These are phyloP conservation scores for Trissolcus brochymenae DNA, from an alignment of 2,888 invertebrate species.

Conservation along the genomic window DNA sequence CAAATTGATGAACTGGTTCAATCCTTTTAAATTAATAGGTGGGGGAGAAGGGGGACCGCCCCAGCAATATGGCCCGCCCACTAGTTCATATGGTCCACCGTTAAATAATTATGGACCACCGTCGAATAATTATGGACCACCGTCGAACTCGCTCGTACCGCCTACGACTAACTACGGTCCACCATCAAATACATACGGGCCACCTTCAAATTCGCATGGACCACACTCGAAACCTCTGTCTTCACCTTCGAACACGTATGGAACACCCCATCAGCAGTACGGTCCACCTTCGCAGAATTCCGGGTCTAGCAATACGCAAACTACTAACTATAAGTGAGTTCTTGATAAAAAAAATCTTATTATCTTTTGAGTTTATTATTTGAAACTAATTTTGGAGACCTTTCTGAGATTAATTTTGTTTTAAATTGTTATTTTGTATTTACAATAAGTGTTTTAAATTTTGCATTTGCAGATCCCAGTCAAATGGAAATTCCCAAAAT, in stretches of 20 bases:
- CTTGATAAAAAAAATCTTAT: too few relatives aligned
- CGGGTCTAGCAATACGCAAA: constrained; percentile 10
- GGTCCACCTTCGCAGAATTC: constrained; percentile 56
- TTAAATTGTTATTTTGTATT: too few relatives aligned
- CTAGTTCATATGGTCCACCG: constrained; percentile 29
- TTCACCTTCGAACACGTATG: constrained; percentile 22
- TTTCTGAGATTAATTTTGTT: too few relatives aligned
- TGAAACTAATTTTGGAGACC: too few relatives aligned
- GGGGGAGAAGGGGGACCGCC: constrained; percentile 20
- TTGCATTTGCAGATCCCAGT: constrained; percentile 17
- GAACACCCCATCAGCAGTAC: constrained; percentile 29
- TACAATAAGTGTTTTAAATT: too few relatives aligned
- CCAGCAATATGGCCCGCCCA: constrained; percentile 53
- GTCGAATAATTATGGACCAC: constrained; percentile 44
- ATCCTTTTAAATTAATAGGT: constrained; percentile 76
- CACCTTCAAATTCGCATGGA: constrained; percentile 25
- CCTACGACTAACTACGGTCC: constrained; percentile 24
- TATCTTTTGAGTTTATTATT: too few relatives aligned
- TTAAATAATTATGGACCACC: constrained; percentile 29
- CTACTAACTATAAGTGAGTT: constrained; percentile 19
- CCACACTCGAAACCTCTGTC: constrained; percentile 54
- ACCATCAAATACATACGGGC: not conserved
- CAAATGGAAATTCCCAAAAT: constrained; percentile 14
- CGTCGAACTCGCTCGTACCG: constrained; percentile 39
- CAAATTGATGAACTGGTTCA: constrained; percentile 81